phyloP scores from a whole-genome alignment of 2,888 invertebrate genomes.

The Caenorhabditis auriculariae region DNA sequence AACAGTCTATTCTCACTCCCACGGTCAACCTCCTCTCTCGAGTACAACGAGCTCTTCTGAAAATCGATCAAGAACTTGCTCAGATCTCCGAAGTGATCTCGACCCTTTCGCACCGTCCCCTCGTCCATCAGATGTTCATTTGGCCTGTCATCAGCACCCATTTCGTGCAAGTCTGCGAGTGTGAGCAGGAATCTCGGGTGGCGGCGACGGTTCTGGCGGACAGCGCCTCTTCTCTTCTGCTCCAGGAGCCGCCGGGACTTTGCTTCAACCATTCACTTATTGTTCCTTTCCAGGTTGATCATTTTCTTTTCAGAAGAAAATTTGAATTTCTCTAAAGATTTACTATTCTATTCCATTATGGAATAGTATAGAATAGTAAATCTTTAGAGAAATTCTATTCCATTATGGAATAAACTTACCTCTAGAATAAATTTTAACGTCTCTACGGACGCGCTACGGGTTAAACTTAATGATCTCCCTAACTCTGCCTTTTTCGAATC shows the following conservation, averaged over 20 bases:
- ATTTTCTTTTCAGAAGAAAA: too few relatives aligned
- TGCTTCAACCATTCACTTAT: constrained; percentile 53
- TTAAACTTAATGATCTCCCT: too few relatives aligned
- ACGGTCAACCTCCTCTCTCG: constrained; percentile 31
- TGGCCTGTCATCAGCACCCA: constrained; percentile 92
- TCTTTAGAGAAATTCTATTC: too few relatives aligned
- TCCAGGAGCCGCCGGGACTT: constrained; percentile 33
- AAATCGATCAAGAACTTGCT: too few relatives aligned
- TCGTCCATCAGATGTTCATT: constrained; percentile 82
- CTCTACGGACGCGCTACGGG: too few relatives aligned
- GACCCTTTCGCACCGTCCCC: constrained; percentile 45
- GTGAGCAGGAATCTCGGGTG: constrained; percentile 34
- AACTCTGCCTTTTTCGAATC: too few relatives aligned
- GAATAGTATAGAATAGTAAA: too few relatives aligned
- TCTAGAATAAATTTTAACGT: too few relatives aligned
- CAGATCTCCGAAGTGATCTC: constrained; percentile 37
- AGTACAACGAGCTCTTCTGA: constrained; percentile 11
- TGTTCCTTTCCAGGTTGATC: constrained; percentile 43
- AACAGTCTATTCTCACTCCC: constrained; percentile 33
- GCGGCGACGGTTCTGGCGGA: constrained; percentile 37
- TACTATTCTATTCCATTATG: too few relatives aligned
- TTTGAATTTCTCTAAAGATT: too few relatives aligned
- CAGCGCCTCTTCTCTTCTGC: constrained; percentile 30
- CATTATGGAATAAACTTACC: too few relatives aligned
- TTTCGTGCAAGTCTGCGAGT: constrained; percentile 78